Percentiles rank a stretch among this genome's conserved stretches.
Conservation (phyloP, 2,888 invertebrate species). For the Hydrotaea cyrtoneurina region DNA sequence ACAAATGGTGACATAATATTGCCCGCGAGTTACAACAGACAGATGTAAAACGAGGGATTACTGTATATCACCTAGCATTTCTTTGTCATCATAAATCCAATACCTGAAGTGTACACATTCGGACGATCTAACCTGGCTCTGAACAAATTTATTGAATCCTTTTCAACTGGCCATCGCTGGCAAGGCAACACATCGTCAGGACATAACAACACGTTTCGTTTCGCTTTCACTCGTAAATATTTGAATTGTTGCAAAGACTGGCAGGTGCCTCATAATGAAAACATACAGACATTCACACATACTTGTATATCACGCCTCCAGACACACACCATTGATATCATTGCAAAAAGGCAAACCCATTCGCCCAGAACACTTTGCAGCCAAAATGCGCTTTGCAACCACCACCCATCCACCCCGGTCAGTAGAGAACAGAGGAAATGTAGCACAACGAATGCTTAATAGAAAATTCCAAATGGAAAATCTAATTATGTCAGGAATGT, state of each 20-base stretch:
- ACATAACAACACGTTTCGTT: constrained; percentile 7
- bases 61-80: too few relatives aligned
- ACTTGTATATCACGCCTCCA: not conserved
- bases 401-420: not conserved
- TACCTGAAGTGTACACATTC: not conserved
- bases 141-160: not conserved
- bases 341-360: constrained; percentile 14
- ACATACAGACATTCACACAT: not conserved
- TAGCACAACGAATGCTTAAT: not conserved
- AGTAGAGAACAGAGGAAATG: not conserved
- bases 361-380: not conserved
- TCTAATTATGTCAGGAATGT: constrained; percentile 6
- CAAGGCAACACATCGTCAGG: not conserved
- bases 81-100: too few relatives aligned
- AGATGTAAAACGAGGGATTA: too few relatives aligned
- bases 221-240: constrained; percentile 3
- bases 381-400: not conserved
- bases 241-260: not conserved
- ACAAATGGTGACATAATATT: too few relatives aligned
- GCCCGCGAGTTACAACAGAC: too few relatives aligned
- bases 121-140: not conserved
- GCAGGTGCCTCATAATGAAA: not conserved
- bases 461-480: constrained; percentile 2
- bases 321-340: not conserved
- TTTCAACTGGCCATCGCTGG: not conserved